phyloP scores from a whole-genome alignment of 2,797 vertebrate genomes.

The Champsocephalus gunnari region DNA sequence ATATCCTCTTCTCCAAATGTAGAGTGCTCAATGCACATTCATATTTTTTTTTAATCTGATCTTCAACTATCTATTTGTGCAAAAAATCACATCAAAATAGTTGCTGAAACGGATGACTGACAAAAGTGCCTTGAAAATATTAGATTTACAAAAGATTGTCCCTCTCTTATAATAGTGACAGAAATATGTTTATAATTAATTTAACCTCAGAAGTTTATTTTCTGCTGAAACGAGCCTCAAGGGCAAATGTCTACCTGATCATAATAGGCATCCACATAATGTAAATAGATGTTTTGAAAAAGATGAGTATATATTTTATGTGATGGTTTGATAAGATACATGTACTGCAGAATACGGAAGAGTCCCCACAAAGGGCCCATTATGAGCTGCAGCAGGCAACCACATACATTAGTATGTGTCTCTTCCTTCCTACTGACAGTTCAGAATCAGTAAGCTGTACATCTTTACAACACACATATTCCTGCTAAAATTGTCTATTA shows the following conservation, averaged over 20 bases:
- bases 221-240: conserved; percentile 17
- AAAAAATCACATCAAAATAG: conserved; percentile 21
- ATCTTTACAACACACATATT: conserved; percentile 40
- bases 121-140: not conserved
- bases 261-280: not conserved
- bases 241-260: conserved; percentile 2
- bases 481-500: conserved; percentile 52
- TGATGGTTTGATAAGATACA: conserved; percentile 15
- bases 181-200: conserved; percentile 9
- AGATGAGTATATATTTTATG: conserved; percentile 10
- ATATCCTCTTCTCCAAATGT: conserved; percentile 30
- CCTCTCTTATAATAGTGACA: conserved; percentile 14
- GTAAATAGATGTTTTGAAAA: conserved; percentile 11
- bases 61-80: conserved; percentile 14
- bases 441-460: conserved; percentile 37
- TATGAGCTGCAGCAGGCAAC: conserved; percentile 1
- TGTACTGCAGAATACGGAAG: not conserved
- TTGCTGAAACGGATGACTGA: not conserved
- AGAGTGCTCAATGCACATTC: conserved; percentile 17
- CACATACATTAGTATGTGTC: conserved; percentile 11
- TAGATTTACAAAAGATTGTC: conserved; percentile 18
- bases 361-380: not conserved
- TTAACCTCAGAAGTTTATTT: conserved; percentile 9
- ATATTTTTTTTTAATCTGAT: conserved; percentile 22
- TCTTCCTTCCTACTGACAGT: conserved; percentile 4